Conservation (phyloP, 2,113 vertebrate genomes). For the Meriones unguiculatus region DNA sequence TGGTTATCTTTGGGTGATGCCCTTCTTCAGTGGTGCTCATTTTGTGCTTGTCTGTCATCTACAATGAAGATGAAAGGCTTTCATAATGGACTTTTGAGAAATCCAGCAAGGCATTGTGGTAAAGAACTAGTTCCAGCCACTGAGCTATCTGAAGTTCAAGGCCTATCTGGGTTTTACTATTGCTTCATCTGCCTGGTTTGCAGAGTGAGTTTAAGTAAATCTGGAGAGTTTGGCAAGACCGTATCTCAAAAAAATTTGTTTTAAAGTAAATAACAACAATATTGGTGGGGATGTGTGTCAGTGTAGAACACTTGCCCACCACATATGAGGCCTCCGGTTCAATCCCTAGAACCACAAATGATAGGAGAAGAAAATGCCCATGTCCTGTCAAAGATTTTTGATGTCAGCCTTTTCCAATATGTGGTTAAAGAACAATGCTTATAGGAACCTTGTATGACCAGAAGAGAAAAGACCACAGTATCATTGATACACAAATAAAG, state of each 20-base stretch:
- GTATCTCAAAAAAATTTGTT: neutral
- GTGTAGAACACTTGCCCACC: neutral
- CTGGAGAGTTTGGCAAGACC: neutral
- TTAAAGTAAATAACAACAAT: neutral
- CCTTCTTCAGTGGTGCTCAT: neutral
- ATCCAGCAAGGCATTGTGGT: neutral
- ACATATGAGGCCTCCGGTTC: neutral
- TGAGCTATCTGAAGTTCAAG: neutral
- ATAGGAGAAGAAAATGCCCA: neutral
- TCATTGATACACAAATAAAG: neutral
- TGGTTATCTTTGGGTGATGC: neutral
- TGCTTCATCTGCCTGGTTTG: neutral
- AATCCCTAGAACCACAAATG: neutral
- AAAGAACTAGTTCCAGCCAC: neutral
- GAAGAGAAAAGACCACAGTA: neutral
- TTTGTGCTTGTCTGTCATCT: neutral
- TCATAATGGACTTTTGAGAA: slow-evolving; percentile 15
- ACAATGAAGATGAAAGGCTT: neutral
- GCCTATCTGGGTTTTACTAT: neutral
- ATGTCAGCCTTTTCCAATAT: neutral
- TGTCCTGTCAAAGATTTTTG: neutral
- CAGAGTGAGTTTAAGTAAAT: neutral
- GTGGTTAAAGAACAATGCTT: neutral
- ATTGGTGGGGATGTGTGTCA: neutral
- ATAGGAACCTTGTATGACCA: neutral